phyloP scores from a whole-genome alignment of 2,888 invertebrate genomes.

The Conistra vaccinii region DNA sequence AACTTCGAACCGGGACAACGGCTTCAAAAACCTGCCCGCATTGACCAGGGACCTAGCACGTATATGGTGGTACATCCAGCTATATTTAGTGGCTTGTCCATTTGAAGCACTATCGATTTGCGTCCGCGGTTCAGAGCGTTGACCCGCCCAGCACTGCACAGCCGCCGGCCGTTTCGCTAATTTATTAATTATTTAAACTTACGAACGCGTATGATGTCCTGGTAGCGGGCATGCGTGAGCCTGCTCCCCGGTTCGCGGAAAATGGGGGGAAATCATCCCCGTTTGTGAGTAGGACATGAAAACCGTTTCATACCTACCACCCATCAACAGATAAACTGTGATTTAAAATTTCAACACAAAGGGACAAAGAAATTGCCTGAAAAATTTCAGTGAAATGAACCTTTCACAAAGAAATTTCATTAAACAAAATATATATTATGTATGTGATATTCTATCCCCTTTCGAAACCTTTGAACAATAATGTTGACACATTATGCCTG shows the following conservation, averaged over 20 bases:
- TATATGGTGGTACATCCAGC: conserved; percentile 71
- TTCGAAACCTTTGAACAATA: background rate
- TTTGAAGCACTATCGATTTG: conserved; percentile 89
- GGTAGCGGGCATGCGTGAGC: conserved; percentile 62
- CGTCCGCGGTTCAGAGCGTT: conserved; percentile 84
- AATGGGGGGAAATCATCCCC: conserved; percentile 40
- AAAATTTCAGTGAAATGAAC: conserved; percentile 7
- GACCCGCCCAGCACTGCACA: conserved; percentile 80
- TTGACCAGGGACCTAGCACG: conserved; percentile 70
- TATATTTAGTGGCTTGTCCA: conserved; percentile 88
- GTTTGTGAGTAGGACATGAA: conserved; percentile 29
- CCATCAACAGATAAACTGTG: conserved; percentile 11
- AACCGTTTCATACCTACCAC: conserved; percentile 10
- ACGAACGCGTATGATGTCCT: conserved; percentile 75
- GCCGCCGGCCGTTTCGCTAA: conserved; percentile 85
- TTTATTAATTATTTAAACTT: conserved; percentile 89
- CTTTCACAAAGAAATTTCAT: background rate
- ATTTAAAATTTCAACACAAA: conserved; percentile 48
- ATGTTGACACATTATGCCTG: background rate
- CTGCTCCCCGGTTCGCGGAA: conserved; percentile 40
- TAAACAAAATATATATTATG: background rate
- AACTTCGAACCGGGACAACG: conserved; percentile 29
- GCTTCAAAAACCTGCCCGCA: conserved; percentile 33
- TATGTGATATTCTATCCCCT: background rate
- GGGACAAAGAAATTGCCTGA: background rate